phyloP scores from a whole-genome alignment of 2,888 invertebrate species.

The Archips xylosteana region DNA sequence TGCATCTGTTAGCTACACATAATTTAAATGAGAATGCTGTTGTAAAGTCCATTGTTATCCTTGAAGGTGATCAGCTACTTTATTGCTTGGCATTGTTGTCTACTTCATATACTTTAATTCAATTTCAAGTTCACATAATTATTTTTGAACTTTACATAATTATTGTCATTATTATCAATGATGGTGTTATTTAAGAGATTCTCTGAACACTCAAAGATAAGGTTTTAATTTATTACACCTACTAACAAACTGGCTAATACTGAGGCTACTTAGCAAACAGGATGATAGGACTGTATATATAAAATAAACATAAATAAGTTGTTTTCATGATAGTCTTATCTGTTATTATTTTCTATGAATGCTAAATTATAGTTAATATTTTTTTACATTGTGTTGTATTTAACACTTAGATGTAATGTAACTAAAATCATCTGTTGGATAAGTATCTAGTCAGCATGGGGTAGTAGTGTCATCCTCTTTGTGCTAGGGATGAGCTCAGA shows the following conservation, averaged over 20 bases:
- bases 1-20: slow-evolving; percentile 64
- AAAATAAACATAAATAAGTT: background rate
- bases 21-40: slow-evolving; percentile 69
- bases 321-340: background rate
- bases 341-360: slow-evolving; percentile 19
- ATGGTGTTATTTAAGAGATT: background rate
- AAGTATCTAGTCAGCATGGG: too few species aligned
- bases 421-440: too few species aligned
- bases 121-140: slow-evolving; percentile 34
- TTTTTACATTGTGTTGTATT: too few species aligned
- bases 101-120: slow-evolving; percentile 17
- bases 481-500: too few species aligned
- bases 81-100: slow-evolving; percentile 31
- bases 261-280: background rate
- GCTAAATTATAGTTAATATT: background rate
- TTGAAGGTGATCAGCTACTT: slow-evolving; percentile 51
- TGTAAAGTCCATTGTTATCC: slow-evolving; percentile 54
- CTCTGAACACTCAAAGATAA: slow-evolving; percentile 27
- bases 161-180: slow-evolving; percentile 5
- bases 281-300: background rate
- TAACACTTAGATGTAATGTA: too few species aligned
- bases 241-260: background rate
- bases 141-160: slow-evolving; percentile 28
- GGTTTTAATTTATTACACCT: slow-evolving; percentile 21
- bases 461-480: too few species aligned